Conservation (phyloP, 2,888 invertebrate genomes). For the Tolmerus cingulatus region DNA sequence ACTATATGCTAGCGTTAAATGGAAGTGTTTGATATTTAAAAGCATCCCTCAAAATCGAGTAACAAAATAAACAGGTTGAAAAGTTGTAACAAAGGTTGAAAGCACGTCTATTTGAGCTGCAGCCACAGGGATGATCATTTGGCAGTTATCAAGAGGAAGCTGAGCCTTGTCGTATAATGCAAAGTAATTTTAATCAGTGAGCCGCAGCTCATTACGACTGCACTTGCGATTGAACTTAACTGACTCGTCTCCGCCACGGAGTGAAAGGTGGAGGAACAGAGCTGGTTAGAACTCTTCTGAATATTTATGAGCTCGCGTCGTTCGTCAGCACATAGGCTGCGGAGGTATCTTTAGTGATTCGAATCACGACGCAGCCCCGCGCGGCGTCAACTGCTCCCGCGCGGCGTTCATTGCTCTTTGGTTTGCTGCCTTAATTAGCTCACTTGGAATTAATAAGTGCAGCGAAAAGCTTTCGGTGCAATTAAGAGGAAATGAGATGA, state of each 20-base stretch:
- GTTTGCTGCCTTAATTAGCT: not conserved
- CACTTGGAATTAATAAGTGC: not conserved
- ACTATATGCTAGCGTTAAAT: no score
- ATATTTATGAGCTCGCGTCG: constrained; percentile 4
- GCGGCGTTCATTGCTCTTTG: not conserved
- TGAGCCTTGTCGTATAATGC: not conserved
- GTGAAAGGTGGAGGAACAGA: not conserved
- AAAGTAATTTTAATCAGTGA: not conserved
- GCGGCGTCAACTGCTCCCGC: not conserved
- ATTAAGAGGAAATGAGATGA: not conserved
- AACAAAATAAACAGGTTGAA: no score
- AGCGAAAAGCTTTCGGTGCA: not conserved
- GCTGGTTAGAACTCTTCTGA: not conserved
- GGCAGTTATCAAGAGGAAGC: not conserved
- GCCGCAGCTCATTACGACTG: not conserved
- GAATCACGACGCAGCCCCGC: not conserved
- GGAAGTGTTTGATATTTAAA: no score
- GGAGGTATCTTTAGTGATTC: not conserved
- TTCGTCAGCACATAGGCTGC: not conserved
- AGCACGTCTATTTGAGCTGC: no score
- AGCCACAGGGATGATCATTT: not conserved
- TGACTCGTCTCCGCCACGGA: not conserved
- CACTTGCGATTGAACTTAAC: not conserved
- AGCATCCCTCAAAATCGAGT: no score
- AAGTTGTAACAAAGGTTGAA: no score